Evolutionary conservation across 2,888 invertebrate genomes (phyloP).

Genomic region (Anoplius nigerrimus): DNA sequence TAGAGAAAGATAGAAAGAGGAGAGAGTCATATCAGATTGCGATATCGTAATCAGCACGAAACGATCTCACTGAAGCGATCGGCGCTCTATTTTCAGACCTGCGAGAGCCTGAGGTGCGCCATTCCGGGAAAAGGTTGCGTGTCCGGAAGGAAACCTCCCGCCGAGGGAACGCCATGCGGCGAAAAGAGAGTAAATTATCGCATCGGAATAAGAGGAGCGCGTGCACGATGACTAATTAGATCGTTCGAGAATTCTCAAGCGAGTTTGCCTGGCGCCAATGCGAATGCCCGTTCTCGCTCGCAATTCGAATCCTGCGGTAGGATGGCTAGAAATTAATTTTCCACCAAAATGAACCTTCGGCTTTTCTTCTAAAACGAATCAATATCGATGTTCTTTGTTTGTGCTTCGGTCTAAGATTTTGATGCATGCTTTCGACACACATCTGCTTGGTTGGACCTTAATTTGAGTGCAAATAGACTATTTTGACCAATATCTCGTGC

Average conservation of each 20-base stretch:
- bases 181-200: conserved; percentile 54
- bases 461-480: too few relatives aligned
- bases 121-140: conserved; percentile 77
- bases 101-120: conserved; percentile 77
- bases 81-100: conserved; percentile 68
- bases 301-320: too few relatives aligned
- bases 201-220: not conserved
- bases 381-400: too few relatives aligned
- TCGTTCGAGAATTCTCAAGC: conserved; percentile 1
- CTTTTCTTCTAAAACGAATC: too few relatives aligned
- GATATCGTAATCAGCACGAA: conserved; percentile 44
- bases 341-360: too few relatives aligned
- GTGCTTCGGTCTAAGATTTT: too few relatives aligned
- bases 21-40: conserved; percentile 26
- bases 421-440: too few relatives aligned
- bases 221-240: conserved; percentile 12
- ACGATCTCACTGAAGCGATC: conserved; percentile 9
- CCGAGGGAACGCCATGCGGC: conserved; percentile 78
- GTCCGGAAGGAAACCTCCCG: conserved; percentile 76
- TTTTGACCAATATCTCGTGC: too few relatives aligned
- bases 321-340: too few relatives aligned
- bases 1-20: not conserved
- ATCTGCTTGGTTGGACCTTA: too few relatives aligned
- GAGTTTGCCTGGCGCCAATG: too few relatives aligned
- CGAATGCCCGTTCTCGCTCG: too few relatives aligned